Evolutionary conservation across 1,140 invertebrate species (phyloP), one percentile per base, ranked within the genome.

Genomic region (Monomorium pharaonis): DNA sequence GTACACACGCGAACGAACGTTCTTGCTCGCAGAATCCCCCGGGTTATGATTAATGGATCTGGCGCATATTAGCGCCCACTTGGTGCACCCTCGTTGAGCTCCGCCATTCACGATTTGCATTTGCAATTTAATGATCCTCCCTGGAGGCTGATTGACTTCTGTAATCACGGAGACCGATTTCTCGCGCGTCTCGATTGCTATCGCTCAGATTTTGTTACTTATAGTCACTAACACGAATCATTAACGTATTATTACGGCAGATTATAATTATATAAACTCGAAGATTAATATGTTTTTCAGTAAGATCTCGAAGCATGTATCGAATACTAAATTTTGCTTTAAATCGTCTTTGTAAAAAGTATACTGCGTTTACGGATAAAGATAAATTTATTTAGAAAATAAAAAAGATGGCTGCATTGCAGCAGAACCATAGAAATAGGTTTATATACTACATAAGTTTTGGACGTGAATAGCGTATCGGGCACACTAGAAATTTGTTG

Each of bases 31-130:
- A 58, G 14, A 67, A 81, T 76, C 92, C 92, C 92, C 87, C 77
- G 86, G 90, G 91, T 93, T 94, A 94, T 94, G 93, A 94, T 94
- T 94, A 94, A 94, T 94, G 93, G 93, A 90, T 93, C 91, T 92
- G 92, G 90, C 88, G 76, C 91, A 92, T 93, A 94, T 94, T 94
- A 94, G 91, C 93, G 91, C 91, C 93, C 92, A 93, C 93, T 94
- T 93, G 92, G 76, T 86, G 84, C 85, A 74, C 87, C 86, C 90
- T 65, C 27, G 60, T 47, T 42, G 83, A 7, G 12, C 30, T 33
- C 44, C 42, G 21, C 63, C 89, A 93, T 94, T 94, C 51, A 56
- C 72, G 88, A 94, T 94, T 94, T 94, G 92, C 93, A 93, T 93
- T 93, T 90, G 88, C 85, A 93, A 94, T 93, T 94, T 94, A 94